Percentiles rank a stretch among this genome's conserved stretches.
These are phyloP conservation scores for Clitarchus hookeri DNA, from an alignment of 2,888 invertebrate species.

Conservation along the genomic window DNA sequence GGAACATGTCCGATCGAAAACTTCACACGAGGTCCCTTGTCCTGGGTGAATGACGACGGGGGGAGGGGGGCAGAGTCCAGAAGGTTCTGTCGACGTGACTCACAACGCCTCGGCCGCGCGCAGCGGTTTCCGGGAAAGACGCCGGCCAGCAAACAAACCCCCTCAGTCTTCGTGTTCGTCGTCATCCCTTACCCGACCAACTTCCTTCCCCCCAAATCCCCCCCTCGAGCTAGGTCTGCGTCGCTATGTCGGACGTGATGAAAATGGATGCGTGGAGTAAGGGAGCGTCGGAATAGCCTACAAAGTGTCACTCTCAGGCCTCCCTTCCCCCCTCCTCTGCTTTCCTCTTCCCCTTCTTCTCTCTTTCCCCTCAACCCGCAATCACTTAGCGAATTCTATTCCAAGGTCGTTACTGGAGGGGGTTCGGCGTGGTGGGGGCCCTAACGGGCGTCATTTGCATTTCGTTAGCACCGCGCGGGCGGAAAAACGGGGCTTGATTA, in stretches of 20 bases:
- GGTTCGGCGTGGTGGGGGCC: background rate
- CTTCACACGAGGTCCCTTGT: background rate
- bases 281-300: background rate
- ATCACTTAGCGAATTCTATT: conserved; percentile 14
- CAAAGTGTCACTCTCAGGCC: conserved; percentile 8
- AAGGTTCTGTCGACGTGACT: background rate
- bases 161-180: no score
- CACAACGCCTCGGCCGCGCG: background rate
- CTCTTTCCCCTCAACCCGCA: background rate
- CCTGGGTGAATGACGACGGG: background rate
- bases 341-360: no score
- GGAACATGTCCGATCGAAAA: background rate
- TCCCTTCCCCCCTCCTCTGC: background rate
- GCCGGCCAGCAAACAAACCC: background rate
- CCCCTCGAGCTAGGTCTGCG: background rate
- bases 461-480: background rate
- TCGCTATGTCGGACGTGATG: background rate
- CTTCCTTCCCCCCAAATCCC: background rate
- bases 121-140: background rate
- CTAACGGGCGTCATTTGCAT: background rate
- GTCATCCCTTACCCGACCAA: no score
- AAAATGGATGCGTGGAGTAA: background rate
- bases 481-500: background rate
- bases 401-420: background rate
- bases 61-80: no score